A percentile compares a stretch with the other conserved stretches of the same genome.
Evolutionary conservation across 2,113 vertebrate species (phyloP).

Genomic region (Chloropsis cyanopogon): DNA sequence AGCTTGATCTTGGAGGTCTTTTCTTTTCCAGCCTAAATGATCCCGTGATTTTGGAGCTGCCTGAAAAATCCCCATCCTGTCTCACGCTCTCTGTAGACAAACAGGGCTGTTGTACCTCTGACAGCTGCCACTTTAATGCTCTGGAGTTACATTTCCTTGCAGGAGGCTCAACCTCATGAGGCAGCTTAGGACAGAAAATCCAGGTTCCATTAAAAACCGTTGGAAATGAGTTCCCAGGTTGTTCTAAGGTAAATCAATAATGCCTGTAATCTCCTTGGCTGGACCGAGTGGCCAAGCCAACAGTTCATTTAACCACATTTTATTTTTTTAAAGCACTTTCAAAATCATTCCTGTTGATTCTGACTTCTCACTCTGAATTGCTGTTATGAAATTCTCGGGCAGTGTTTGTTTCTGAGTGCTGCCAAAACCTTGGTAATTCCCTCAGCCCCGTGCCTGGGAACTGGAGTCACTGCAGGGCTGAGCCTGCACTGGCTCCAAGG

Average conservation of each 20-base stretch:
- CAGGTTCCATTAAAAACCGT: slow-evolving; percentile 20
- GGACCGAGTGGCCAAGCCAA: neutral
- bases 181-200: slow-evolving; percentile 18
- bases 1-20: neutral
- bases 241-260: slow-evolving; percentile 32
- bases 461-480: neutral
- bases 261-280: neutral
- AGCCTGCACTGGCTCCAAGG: fast-evolving
- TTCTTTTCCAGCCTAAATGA: neutral
- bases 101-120: neutral
- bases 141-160: neutral
- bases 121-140: neutral
- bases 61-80: neutral
- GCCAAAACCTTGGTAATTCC: neutral
- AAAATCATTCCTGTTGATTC: neutral
- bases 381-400: neutral
- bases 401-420: neutral
- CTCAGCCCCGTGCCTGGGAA: neutral
- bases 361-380: neutral
- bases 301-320: neutral
- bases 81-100: fast-evolving
- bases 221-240: slow-evolving; percentile 35
- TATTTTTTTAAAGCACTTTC: neutral
- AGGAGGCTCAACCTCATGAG: neutral
- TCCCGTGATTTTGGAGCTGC: neutral